Evolutionary conservation across 2,888 invertebrate genomes (phyloP), one percentile per base, ranked within the genome.

Genomic region (Nomada fabriciana): DNA sequence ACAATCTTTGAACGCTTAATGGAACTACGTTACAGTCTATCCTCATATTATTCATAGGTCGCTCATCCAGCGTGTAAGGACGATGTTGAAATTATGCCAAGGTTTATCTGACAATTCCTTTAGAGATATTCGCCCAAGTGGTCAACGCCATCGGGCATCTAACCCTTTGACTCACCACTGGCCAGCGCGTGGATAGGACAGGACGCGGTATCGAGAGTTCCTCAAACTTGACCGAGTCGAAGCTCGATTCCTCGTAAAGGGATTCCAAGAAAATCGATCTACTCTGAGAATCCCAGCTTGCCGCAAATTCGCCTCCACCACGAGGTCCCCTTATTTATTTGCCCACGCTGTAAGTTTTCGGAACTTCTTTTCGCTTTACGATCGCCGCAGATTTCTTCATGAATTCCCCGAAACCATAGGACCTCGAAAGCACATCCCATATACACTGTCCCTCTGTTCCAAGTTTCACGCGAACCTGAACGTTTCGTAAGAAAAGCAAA

Each of bases 161-260:
- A 67, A 78, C 59, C 42, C 36, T 86, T 83, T 86, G 87, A 85
- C 72, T 88, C 88, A 85, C 70, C 72, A 72, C 73, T 80, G 76
- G 82, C 52, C 65, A 63, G 53, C 57, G 11, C 70, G 42, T 13
- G 60, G 73, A 50, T 71, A 59, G 55, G n/a, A 15, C 3, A 64
- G 47, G 42, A 57, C 52, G 55, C 9, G 18, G 11, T 0, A 20
- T 36, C 36, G 7, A 36, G 36, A 36, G 36, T 36, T 36, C 23
- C 9, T 23, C 23, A 43, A 42, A 50, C 55, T 55, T 36, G 25
- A 11, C 60, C 25, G 52, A 50, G 23, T 13, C 61, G 60, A 79
- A 71, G 57, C 53, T 36, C 64, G 10, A 23, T 23, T 50, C 63
- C 42, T 43, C 70, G 42, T 20, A 29, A 13, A 36, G 36, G 29